Conservation (phyloP, 2,888 invertebrate genomes). For the Abscondita cerata region DNA sequence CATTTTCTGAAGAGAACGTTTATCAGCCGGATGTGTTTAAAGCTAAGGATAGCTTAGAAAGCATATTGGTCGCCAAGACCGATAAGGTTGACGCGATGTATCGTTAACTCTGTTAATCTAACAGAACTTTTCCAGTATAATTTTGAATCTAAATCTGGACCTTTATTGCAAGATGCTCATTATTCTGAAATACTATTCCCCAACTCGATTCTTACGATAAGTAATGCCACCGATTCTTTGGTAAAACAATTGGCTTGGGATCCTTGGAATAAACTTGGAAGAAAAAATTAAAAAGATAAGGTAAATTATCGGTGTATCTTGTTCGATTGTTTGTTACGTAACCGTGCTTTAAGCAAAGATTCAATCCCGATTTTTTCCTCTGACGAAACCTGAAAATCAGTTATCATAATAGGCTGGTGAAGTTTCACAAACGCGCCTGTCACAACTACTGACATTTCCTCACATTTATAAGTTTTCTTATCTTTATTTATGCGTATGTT, state of each 20-base stretch:
- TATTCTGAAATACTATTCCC: slow-evolving; percentile 34
- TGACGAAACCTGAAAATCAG: too few relatives aligned
- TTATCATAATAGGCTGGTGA: too few relatives aligned
- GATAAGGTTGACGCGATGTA: slow-evolving; percentile 44
- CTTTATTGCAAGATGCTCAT: slow-evolving; percentile 11
- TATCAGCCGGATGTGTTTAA: slow-evolving; percentile 39
- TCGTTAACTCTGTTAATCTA: background rate
- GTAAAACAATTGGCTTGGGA: slow-evolving; percentile 46
- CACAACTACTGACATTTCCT: too few relatives aligned
- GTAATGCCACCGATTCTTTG: slow-evolving; percentile 33
- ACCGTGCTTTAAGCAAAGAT: too few relatives aligned
- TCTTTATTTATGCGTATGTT: background rate
- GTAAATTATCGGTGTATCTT: too few relatives aligned
- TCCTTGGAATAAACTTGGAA: slow-evolving; percentile 50
- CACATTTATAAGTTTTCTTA: background rate
- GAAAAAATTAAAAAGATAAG: slow-evolving; percentile 50
- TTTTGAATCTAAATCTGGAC: too few relatives aligned
- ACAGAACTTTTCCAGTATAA: too few relatives aligned
- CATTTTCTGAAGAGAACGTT: slow-evolving; percentile 39
- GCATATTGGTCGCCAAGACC: slow-evolving; percentile 41
- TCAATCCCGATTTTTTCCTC: too few relatives aligned
- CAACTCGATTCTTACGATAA: slow-evolving; percentile 38
- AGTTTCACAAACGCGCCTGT: too few relatives aligned
- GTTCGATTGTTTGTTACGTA: too few relatives aligned
- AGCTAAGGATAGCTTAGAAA: slow-evolving; percentile 52